Base-by-base conservation (phyloP, 2,113 vertebrate species). In the Syrmaticus mikado region DNA sequence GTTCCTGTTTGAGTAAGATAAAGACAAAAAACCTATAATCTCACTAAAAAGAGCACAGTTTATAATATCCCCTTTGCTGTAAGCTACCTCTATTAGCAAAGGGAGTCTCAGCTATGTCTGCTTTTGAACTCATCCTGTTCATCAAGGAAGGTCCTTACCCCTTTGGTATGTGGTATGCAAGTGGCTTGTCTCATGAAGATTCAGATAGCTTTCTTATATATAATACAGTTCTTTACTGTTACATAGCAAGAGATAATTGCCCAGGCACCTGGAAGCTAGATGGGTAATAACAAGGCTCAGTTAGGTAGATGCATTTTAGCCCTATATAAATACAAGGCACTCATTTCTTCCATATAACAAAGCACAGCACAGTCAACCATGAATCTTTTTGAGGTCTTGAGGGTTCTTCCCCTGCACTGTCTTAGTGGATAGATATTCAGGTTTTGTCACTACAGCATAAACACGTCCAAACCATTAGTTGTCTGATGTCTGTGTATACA, bases 311-410 rank as follows among this genome's bases (percentile, higher is more conserved):
- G 32, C 24, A 85, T 78, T 71, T 62, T 71, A 78, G 71, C 15
- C 58, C 71, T 48, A 77, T 22, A 72, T 28, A 71, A 92, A 72
- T 20, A 53, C 9, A 52, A 4, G 6, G 30, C 50, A 32, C 10
- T 50, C 87, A 28, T 71, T 92, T 79, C 87, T 79, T 50, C 70
- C 34, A 43, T 21, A 85, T 62, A 87, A 41, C 30, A 68, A 87
- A 72, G 57, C 27, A 85, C 18, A 82, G 32, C 14, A 19, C 5
- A 64, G 38, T 45, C 46, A 82, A 58, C 78, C 38, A 72, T 10
- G 3, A 71, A 38, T 45, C 22, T 75, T 87, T 82, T 20, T 15
- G 62, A 87, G 45, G 46, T 38, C 22, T 81, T 66, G 45, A 53
- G 10, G 20, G 32, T n/a, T n/a, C n/a, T n/a, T n/a, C n/a, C n/a